These are phyloP conservation scores for Malthinus flaveolus DNA, from an alignment of 2,888 invertebrate genomes.

Conservation along the genomic window DNA sequence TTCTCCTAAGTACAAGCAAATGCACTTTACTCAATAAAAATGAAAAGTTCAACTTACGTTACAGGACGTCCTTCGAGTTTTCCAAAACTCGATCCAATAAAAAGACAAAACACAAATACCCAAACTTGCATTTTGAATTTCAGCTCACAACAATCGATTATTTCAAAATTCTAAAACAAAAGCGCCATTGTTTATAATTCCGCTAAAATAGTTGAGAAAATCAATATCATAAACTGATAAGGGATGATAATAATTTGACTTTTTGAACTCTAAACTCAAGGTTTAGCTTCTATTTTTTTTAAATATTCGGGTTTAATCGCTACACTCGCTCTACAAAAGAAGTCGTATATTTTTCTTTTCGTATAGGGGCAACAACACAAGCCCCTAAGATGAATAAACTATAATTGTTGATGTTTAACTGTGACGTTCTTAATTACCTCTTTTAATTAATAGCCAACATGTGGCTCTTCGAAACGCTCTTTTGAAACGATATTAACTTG, in stretches of 20 bases:
- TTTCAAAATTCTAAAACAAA: background rate
- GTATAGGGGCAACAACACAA: slow-evolving; percentile 3
- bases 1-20: no score
- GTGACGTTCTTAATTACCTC: background rate
- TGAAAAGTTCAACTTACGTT: slow-evolving; percentile 1
- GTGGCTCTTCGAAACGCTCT: background rate
- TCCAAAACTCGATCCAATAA: background rate
- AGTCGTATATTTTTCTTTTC: background rate
- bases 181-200: slow-evolving; percentile 8
- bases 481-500: no score
- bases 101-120: background rate
- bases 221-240: slow-evolving; percentile 13
- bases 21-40: background rate
- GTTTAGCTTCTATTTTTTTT: slow-evolving; percentile 7
- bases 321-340: background rate
- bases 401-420: no score
- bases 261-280: slow-evolving; percentile 24
- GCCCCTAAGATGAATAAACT: background rate
- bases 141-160: background rate
- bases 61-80: background rate
- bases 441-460: background rate
- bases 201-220: slow-evolving; percentile 8
- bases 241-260: slow-evolving; percentile 19
- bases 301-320: background rate
- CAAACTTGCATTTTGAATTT: background rate